phyloP scores from a whole-genome alignment of 2,888 invertebrate species.

The Syrphus vitripennis region DNA sequence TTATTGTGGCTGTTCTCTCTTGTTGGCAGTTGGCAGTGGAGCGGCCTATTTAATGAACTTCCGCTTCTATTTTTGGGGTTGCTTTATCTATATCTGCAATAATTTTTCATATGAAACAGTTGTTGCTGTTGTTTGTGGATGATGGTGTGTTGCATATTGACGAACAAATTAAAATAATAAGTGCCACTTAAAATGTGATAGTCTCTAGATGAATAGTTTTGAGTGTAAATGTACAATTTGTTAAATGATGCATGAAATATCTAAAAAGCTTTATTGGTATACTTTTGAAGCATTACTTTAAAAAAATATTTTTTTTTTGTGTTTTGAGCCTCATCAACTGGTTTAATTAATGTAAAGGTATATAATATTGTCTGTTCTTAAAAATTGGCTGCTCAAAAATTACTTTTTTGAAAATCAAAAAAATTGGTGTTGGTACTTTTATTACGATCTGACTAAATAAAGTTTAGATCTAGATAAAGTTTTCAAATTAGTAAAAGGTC shows the following conservation, averaged over 20 bases:
- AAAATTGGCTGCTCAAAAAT: too few relatives aligned
- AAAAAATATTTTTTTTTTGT: too few relatives aligned
- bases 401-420: too few relatives aligned
- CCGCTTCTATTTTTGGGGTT: constrained; percentile 60
- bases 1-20: not conserved
- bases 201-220: not conserved
- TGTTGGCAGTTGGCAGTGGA: not conserved
- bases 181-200: constrained; percentile 31
- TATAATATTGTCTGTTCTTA: too few relatives aligned
- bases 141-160: constrained; percentile 43
- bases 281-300: too few relatives aligned
- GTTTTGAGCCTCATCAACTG: too few relatives aligned
- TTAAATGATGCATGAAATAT: not conserved
- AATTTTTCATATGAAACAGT: not conserved
- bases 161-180: constrained; percentile 44
- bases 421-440: too few relatives aligned
- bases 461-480: too few relatives aligned
- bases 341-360: too few relatives aligned
- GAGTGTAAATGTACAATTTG: not conserved
- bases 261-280: not conserved
- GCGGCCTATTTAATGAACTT: constrained; percentile 53
- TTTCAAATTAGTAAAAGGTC: too few relatives aligned
- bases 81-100: not conserved
- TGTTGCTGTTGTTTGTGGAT: not conserved
- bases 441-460: too few relatives aligned